Conservation (phyloP, 2,888 invertebrate species). For the Drosophila kuntzei region DNA sequence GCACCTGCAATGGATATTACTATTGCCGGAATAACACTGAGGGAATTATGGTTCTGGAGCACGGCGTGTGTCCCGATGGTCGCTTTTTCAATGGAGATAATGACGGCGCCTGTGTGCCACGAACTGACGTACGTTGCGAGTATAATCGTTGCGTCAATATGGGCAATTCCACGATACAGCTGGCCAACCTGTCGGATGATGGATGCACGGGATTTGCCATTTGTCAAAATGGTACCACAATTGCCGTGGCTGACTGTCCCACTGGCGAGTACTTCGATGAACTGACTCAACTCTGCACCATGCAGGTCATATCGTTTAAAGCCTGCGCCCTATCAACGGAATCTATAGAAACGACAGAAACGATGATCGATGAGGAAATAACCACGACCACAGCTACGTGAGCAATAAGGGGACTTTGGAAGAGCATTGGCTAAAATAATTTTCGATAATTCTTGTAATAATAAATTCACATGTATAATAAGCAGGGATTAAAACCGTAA, state of each 20-base stretch:
- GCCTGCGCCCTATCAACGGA: constrained; percentile 66
- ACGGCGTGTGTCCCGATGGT: constrained; percentile 64
- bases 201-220: constrained; percentile 75
- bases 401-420: constrained; percentile 5
- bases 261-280: constrained; percentile 77
- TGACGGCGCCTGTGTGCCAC: constrained; percentile 77
- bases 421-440: background rate
- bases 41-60: constrained; percentile 53
- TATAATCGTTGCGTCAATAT: constrained; percentile 78
- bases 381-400: constrained; percentile 14
- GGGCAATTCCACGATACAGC: constrained; percentile 68
- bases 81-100: constrained; percentile 69
- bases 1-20: constrained; percentile 79
- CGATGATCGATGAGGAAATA: constrained; percentile 45
- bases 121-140: constrained; percentile 62
- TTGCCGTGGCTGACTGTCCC: constrained; percentile 74
- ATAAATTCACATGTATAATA: background rate
- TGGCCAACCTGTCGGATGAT: constrained; percentile 78
- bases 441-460: background rate
- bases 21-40: constrained; percentile 59
- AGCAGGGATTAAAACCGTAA: too few species aligned
- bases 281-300: constrained; percentile 74
- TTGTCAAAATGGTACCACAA: constrained; percentile 76
- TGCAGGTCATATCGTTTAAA: constrained; percentile 62
- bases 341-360: constrained; percentile 24